Conservation (phyloP, 2,113 vertebrate species). For the Caloenas nicobarica region DNA sequence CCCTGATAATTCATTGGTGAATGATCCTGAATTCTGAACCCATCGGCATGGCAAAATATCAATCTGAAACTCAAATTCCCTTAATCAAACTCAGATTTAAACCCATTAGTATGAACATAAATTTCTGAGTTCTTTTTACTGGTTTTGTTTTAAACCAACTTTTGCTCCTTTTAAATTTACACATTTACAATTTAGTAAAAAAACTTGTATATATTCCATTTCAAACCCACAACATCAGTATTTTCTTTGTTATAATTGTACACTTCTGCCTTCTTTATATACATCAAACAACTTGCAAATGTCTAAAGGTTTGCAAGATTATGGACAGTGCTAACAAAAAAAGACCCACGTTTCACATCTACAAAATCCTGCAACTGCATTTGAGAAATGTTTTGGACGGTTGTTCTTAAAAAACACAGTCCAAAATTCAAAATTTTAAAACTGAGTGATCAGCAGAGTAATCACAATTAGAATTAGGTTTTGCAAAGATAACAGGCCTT, state of each 20-base stretch:
- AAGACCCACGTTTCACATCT: neutral
- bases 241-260: neutral
- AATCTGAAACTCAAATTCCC: neutral
- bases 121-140: neutral
- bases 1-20: neutral
- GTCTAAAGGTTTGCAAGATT: neutral
- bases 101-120: neutral
- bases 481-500: slow-evolving; percentile 32
- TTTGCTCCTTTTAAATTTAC: neutral
- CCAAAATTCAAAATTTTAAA: slow-evolving; percentile 19
- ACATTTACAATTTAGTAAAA: neutral
- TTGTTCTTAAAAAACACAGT: slow-evolving; percentile 15
- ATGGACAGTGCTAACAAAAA: neutral
- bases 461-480: slow-evolving; percentile 18
- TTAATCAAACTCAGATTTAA: neutral
- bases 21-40: neutral
- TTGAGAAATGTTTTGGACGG: neutral
- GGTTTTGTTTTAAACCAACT: neutral
- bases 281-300: neutral
- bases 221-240: neutral
- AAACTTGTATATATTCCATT: neutral
- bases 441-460: neutral
- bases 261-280: neutral
- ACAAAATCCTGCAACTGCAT: neutral
- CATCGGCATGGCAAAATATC: neutral